A percentile compares a stretch with the other conserved stretches of the same genome.
Evolutionary conservation across 2,113 vertebrate genomes (phyloP).

Genomic region (Xyrauchen texanus): DNA sequence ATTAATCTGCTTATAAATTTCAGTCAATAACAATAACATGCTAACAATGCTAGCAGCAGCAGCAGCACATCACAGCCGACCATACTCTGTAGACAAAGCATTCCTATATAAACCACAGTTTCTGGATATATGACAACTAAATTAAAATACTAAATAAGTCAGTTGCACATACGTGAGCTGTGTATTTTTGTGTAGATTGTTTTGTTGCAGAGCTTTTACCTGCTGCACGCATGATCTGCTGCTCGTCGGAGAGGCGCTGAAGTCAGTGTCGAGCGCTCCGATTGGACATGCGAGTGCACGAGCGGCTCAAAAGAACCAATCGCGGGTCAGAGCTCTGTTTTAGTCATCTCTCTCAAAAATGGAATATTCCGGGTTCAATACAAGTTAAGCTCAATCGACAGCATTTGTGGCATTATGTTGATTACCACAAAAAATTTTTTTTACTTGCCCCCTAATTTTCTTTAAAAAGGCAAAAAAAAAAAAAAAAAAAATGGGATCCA

Average conservation of each 20-base stretch:
- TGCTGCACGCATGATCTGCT: not conserved
- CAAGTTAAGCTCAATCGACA: no score
- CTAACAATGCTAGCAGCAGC: slow-evolving; percentile 21
- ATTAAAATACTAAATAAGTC: not conserved
- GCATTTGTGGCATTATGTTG: no score
- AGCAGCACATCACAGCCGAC: not conserved
- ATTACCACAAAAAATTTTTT: no score
- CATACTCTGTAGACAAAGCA: not conserved
- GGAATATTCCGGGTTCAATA: no score
- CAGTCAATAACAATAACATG: slow-evolving; percentile 8
- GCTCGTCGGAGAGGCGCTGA: not conserved
- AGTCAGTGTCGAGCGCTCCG: not conserved
- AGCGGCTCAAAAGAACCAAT: slow-evolving; percentile 16
- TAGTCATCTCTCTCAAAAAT: not conserved
- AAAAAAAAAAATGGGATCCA: no score
- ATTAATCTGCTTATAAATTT: not conserved
- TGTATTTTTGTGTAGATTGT: not conserved
- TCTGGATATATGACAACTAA: no score
- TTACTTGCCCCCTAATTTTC: no score
- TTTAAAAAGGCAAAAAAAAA: no score
- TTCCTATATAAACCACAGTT: not conserved
- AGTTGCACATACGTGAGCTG: not conserved
- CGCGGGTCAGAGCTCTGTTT: not conserved
- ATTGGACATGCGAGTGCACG: slow-evolving; percentile 27
- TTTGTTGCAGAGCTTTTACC: slow-evolving; percentile 14